phyloP scores from a whole-genome alignment of 2,888 invertebrate genomes.

The Salticus scenicus region DNA sequence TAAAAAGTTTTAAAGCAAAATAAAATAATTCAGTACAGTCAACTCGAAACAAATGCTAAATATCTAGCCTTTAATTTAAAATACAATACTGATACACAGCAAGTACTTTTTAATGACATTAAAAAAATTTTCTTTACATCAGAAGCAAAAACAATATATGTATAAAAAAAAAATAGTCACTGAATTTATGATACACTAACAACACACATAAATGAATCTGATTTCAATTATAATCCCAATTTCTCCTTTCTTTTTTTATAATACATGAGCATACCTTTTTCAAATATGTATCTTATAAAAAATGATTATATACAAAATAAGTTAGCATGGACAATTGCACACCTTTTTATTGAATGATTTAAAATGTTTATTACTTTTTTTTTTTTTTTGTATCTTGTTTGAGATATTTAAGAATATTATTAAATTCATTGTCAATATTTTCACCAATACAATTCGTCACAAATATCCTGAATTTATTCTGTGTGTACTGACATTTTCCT shows the following conservation, averaged over 20 bases:
- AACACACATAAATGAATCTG: constrained; percentile 11
- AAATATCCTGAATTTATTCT: too few relatives aligned
- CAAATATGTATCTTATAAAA: constrained; percentile 46
- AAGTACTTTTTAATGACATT: constrained; percentile 57
- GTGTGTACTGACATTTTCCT: too few relatives aligned
- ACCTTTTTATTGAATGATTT: too few relatives aligned
- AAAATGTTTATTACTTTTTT: too few relatives aligned
- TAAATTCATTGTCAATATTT: too few relatives aligned
- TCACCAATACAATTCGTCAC: too few relatives aligned
- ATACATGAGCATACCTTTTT: not conserved
- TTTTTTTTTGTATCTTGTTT: too few relatives aligned
- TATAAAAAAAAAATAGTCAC: constrained; percentile 54
- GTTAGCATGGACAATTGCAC: constrained; percentile 32
- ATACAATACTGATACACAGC: constrained; percentile 64
- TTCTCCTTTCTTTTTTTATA: too few relatives aligned
- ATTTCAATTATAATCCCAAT: constrained; percentile 22
- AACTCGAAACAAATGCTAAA: constrained; percentile 21
- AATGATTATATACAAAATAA: constrained; percentile 66
- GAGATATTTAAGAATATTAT: too few relatives aligned
- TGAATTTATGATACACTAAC: constrained; percentile 56
- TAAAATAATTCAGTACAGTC: too few relatives aligned
- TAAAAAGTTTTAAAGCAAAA: not conserved
- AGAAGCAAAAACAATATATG: constrained; percentile 61
- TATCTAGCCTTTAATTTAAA: constrained; percentile 66
- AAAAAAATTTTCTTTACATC: constrained; percentile 58